These are phyloP conservation scores for Sebastes fasciatus DNA, from an alignment of 2,113 vertebrate species.

Conservation along the genomic window DNA sequence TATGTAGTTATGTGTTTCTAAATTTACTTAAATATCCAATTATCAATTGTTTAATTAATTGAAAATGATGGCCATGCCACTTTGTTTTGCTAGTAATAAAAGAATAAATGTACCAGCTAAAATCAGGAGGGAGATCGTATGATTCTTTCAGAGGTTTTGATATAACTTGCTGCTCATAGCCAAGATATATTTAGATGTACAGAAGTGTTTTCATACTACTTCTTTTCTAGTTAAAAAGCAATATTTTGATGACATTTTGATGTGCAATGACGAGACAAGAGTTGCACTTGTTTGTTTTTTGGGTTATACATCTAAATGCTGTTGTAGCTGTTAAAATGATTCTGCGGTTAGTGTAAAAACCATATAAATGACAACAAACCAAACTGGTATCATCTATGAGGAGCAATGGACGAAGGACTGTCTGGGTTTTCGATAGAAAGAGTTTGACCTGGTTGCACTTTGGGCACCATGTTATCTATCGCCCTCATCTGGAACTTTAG, in stretches of 20 bases:
- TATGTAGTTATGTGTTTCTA: neutral
- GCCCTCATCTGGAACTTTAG: constrained; percentile 53
- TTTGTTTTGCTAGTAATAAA: neutral
- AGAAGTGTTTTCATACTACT: constrained; percentile 71
- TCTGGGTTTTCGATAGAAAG: constrained; percentile 78
- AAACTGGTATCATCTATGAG: constrained; percentile 93
- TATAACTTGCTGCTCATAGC: constrained; percentile 77
- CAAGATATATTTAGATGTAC: constrained; percentile 83
- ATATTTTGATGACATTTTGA: constrained; percentile 82
- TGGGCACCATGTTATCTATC: constrained; percentile 50
- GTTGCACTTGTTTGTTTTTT: constrained; percentile 89
- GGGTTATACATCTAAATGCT: constrained; percentile 91
- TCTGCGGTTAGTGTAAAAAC: constrained; percentile 88
- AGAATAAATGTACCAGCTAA: constrained; percentile 67
- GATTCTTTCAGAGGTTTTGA: constrained; percentile 84
- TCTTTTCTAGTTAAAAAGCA: constrained; percentile 91
- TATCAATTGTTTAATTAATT: neutral
- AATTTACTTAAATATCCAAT: neutral
- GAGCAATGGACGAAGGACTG: constrained; percentile 82
- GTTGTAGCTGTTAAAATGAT: constrained; percentile 90
- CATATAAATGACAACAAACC: constrained; percentile 90
- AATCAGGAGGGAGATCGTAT: constrained; percentile 82
- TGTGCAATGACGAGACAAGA: constrained; percentile 84
- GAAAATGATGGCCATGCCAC: neutral
- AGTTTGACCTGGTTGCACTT: constrained; percentile 71